Conservation (phyloP, 2,888 invertebrate genomes). For the Dolomedes plantarius region DNA sequence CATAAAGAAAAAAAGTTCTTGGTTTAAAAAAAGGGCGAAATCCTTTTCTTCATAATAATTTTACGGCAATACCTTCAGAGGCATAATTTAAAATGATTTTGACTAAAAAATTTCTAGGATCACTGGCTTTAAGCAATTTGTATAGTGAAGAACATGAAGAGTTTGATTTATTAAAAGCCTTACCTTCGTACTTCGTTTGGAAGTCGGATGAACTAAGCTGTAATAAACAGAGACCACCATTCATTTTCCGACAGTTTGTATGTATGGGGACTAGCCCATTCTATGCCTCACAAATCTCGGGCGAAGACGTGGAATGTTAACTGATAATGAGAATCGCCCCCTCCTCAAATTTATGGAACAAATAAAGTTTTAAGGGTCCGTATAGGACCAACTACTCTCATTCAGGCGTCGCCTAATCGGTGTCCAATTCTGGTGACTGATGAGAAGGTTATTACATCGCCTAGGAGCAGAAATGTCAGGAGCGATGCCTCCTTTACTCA, state of each 20-base stretch:
- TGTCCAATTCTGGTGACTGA: slow-evolving; percentile 63
- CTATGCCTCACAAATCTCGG: slow-evolving; percentile 3
- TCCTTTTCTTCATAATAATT: too few relatives aligned
- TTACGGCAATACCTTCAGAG: too few relatives aligned
- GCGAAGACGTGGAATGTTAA: slow-evolving; percentile 8
- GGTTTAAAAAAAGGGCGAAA: too few relatives aligned
- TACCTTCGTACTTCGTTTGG: background rate
- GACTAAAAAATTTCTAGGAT: background rate
- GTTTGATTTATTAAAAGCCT: background rate
- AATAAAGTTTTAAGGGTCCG: slow-evolving; percentile 53
- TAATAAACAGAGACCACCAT: background rate
- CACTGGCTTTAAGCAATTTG: background rate
- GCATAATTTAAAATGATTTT: too few relatives aligned
- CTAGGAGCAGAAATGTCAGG: background rate
- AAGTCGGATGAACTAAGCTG: background rate
- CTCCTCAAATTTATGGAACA: slow-evolving; percentile 56
- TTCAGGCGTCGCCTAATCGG: slow-evolving; percentile 61
- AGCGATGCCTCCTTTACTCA: background rate
- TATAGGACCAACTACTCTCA: background rate
- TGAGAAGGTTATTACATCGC: slow-evolving; percentile 52
- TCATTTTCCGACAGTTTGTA: slow-evolving; percentile 3
- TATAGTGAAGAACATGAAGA: background rate
- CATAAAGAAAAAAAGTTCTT: too few relatives aligned
- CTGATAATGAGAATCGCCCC: slow-evolving; percentile 15
- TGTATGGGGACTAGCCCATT: background rate